Base-by-base conservation (phyloP, 2,113 vertebrate genomes). In the Bufo bufo region DNA sequence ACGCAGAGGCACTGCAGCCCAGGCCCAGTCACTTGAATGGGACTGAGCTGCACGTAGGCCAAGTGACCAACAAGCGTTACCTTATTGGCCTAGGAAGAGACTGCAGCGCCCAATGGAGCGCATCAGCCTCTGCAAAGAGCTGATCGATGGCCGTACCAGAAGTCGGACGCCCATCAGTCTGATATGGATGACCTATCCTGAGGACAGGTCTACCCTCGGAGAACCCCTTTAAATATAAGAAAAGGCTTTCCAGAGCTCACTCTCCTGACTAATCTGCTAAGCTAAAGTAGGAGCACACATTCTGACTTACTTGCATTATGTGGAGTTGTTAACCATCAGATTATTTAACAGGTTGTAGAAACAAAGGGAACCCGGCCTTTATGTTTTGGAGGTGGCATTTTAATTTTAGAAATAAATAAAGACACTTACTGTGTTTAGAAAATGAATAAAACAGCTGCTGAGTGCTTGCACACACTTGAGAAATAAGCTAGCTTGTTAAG, bases 371-470 rank as follows among this genome's bases (percentile, higher is more conserved):
- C 71, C 45, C 49, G 71, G 13, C 16, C 45, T 49, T 47, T 45
- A 5, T 45, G 71, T 74, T 74, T 74, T 49, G 10, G 7, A 9
- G 47, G 71, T 13, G 45, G 71, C 43, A 47, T 19, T 74, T 47
- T 74, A 74, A 74, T 74, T 74, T 74, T 74, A 74, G 71, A 74
- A 74, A 49, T 74, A 19, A 45, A 72, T 72, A 72, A 74, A 74
- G 71, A 74, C 71, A 17, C 49, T 74, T 74, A 74, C 45, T 74
- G 71, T 49, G 71, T 7, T 45, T 72, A 49, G 45, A 74, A 69
- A 45, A 13, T 47, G 71, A 74, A 74, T 74, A 74, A 33, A 74
- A 17, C 69, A 72, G 45, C 71, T 74, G 71, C 45, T 74, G 71
- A 49, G 45, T 49, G 45, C 71, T 74, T 47, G 71, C 71, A 74